phyloP scores from a whole-genome alignment of 1,140 invertebrate species.

The Harpegnathos saltator region DNA sequence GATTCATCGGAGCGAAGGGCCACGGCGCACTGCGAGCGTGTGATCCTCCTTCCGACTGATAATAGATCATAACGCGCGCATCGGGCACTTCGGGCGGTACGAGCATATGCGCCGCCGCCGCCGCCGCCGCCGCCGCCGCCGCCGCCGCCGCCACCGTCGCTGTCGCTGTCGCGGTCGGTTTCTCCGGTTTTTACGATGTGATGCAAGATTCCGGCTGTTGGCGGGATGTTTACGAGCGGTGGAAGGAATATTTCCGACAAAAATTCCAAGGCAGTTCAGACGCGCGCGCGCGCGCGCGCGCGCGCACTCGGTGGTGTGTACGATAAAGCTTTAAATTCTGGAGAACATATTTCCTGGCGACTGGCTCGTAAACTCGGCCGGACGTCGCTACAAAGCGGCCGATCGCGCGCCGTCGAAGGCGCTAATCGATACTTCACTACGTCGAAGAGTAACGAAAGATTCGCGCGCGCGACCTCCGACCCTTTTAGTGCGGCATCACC shows the following conservation, averaged over 20 bases:
- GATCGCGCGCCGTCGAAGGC: constrained; percentile 43
- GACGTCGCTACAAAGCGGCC: constrained; percentile 52
- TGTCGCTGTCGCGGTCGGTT: constrained; percentile 13
- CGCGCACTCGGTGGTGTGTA: background rate
- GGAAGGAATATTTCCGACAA: constrained; percentile 63
- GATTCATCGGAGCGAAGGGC: background rate
- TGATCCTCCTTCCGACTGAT: constrained; percentile 5
- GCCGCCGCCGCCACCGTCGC: constrained; percentile 1
- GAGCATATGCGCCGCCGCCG: constrained; percentile 7
- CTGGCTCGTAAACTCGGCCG: constrained; percentile 68
- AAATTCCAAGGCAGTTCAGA: constrained; percentile 36
- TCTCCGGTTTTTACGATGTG: constrained; percentile 64
- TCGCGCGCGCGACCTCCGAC: constrained; percentile 33
- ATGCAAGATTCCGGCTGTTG: constrained; percentile 15
- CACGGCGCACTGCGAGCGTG: background rate
- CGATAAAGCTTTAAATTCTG: constrained; percentile 72
- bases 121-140: background rate
- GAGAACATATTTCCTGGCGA: constrained; percentile 60
- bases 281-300: background rate
- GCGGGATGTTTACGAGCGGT: constrained; percentile 66
- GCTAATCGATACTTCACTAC: constrained; percentile 64
- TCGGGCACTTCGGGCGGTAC: constrained; percentile 5
- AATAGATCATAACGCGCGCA: constrained; percentile 51
- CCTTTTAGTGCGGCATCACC: constrained; percentile 40
- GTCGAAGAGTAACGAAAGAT: constrained; percentile 32